A percentile compares a stretch with the other conserved stretches of the same genome.
These are phyloP conservation scores for Lepidurus packardi DNA, from an alignment of 1,140 invertebrate genomes.

Conservation along the genomic window DNA sequence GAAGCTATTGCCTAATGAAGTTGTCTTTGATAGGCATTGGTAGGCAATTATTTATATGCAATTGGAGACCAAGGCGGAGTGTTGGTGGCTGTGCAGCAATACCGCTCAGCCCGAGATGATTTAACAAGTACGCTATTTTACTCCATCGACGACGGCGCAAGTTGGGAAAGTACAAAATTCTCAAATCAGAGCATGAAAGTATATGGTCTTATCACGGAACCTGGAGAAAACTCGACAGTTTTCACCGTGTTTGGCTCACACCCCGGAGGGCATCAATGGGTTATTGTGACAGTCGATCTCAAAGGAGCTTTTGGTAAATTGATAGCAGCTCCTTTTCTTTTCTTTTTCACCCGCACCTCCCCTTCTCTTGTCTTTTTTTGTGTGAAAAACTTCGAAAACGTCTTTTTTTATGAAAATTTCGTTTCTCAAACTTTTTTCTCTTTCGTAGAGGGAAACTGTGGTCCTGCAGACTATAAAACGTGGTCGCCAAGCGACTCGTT, in stretches of 20 bases:
- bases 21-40: constrained; percentile 51
- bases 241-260: constrained; percentile 86
- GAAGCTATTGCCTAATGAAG: background rate
- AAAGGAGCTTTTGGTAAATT: constrained; percentile 58
- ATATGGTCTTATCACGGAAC: constrained; percentile 84
- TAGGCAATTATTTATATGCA: constrained; percentile 79
- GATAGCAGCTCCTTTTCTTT: background rate
- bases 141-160: constrained; percentile 77
- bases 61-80: constrained; percentile 87
- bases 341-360: constrained; percentile 1
- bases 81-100: constrained; percentile 74
- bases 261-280: constrained; percentile 70
- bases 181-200: constrained; percentile 63
- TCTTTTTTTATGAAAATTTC: background rate
- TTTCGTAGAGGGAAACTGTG: constrained; percentile 53
- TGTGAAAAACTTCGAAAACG: constrained; percentile 29
- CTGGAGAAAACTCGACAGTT: constrained; percentile 81
- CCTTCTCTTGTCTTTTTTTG: constrained; percentile 30
- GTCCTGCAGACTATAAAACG: constrained; percentile 70
- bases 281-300: constrained; percentile 77
- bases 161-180: constrained; percentile 67
- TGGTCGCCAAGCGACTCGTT: constrained; percentile 67
- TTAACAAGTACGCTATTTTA: constrained; percentile 72
- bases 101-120: constrained; percentile 54
- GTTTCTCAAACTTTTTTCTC: constrained; percentile 35